phyloP scores from a whole-genome alignment of 1,140 invertebrate species.

The Eurosta solidaginis region DNA sequence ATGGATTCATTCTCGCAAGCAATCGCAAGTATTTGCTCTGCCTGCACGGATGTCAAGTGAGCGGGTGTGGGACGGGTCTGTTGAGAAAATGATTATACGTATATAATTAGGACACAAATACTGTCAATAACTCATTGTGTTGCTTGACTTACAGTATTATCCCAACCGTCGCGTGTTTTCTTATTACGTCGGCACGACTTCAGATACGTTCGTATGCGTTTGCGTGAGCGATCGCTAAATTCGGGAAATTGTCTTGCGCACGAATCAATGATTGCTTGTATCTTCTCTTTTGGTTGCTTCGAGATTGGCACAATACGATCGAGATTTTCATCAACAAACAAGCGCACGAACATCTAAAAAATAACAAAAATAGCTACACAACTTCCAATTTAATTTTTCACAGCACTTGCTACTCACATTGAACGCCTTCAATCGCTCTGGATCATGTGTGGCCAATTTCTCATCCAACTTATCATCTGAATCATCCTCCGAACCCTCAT shows the following conservation, averaged over 20 bases:
- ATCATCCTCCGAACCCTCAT: conserved; percentile 89
- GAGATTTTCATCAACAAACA: conserved; percentile 96
- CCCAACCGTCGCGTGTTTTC: conserved; percentile 77
- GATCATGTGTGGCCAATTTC: conserved; percentile 79
- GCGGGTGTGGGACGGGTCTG: conserved; percentile 84
- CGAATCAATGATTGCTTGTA: conserved; percentile 96
- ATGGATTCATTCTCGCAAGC: conserved; percentile 97
- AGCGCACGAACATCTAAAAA: conserved; percentile 93
- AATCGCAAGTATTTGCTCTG: conserved; percentile 91
- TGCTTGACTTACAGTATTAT: conserved; percentile 52
- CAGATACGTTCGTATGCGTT: conserved; percentile 92
- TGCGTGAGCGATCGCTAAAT: conserved; percentile 90
- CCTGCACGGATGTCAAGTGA: conserved; percentile 93
- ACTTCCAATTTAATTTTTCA: no score
- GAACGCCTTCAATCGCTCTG: conserved; percentile 94
- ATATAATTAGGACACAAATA: neutral
- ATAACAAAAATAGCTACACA: neutral
- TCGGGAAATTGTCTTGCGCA: conserved; percentile 96
- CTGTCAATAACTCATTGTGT: neutral
- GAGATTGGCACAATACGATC: conserved; percentile 96
- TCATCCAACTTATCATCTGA: conserved; percentile 86
- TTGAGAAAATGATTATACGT: neutral
- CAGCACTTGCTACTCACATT: conserved; percentile 75
- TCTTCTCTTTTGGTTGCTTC: conserved; percentile 97
- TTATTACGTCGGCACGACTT: conserved; percentile 95